Evolutionary conservation across 2,113 vertebrate genomes (phyloP), one percentile per base, ranked within the genome.

Genomic region (Mystacornis crossleyi): DNA sequence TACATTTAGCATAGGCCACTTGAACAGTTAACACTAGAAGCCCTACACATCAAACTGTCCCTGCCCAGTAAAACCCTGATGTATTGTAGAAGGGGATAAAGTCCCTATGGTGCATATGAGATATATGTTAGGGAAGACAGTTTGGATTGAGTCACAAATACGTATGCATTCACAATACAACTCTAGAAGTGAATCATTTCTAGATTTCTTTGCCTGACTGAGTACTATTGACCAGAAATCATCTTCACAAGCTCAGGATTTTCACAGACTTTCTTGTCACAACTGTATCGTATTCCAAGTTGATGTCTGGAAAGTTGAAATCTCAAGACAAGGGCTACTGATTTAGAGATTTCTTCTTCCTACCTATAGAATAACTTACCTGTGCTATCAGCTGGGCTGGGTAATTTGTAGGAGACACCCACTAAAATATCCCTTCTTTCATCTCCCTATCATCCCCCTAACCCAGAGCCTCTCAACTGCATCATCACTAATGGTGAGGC

Each of bases 361-460:
- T 54, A 1, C 6, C 33, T 40, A 2, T 6, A 18, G 24, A 72
- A 34, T 40, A 66, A 34, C 5, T 31, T 23, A 40, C 21, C 31
- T 1, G 0, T 61, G 10, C 5, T 58, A 14, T 36, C 17, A 55
- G 8, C 11, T 7, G 54, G 21, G 4, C 14, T 81, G 31, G 5
- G 3, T 0, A 4, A 51, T 12, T 1, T 0, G 8, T 45, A 20
- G 34, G 28, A 61, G 34, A 34, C 6, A 28, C 14, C 0, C 20
- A 40, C 3, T 38, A 50, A 14, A 34, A 4, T 50, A 43, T 34
- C 4, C 71, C 4, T 2, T 38, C 20, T 31, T 26, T 72, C 50
- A 55, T 61, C 25, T 7, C 42, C 42, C 6, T 42, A 42, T 42
- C 19, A 13, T 33, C 4, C 11, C 19, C 10, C 6, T 66, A 43